These are phyloP conservation scores for Hemibagrus wyckioides DNA, from an alignment of 2,113 vertebrate genomes.

Conservation along the genomic window DNA sequence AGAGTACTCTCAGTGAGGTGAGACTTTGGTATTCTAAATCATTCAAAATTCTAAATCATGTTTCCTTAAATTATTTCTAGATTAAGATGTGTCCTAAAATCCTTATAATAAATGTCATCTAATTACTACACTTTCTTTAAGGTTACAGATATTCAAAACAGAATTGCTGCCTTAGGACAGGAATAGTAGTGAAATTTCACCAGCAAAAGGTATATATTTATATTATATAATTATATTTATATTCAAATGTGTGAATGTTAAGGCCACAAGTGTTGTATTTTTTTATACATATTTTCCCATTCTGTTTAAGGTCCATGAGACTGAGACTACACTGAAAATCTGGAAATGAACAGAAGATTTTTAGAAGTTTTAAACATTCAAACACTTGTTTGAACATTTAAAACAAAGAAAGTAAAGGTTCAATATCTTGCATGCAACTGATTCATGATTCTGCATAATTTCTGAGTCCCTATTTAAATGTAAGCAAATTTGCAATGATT, in stretches of 20 bases:
- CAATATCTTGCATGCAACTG: too few species aligned
- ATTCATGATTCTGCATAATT: too few species aligned
- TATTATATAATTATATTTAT: not conserved
- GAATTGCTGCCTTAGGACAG: slow-evolving; percentile 86
- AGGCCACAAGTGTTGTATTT: not conserved
- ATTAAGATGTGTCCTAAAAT: not conserved
- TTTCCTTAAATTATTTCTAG: not conserved
- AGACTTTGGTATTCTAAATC: not conserved
- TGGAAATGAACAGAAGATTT: too few species aligned
- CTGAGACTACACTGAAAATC: too few species aligned
- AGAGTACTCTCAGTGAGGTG: slow-evolving; percentile 77
- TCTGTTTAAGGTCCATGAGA: too few species aligned
- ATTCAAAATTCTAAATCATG: not conserved
- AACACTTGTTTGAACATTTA: too few species aligned
- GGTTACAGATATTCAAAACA: slow-evolving; percentile 86
- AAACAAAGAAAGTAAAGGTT: too few species aligned
- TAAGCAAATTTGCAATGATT: too few species aligned
- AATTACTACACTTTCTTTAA: slow-evolving; percentile 52
- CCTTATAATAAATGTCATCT: not conserved
- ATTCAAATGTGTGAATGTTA: not conserved
- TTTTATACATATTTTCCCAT: too few species aligned
- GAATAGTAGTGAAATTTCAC: slow-evolving; percentile 70
- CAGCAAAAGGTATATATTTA: slow-evolving; percentile 67
- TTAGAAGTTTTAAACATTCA: too few species aligned
- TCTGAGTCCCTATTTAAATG: too few species aligned